Conservation (phyloP, 2,797 vertebrate genomes). For the Dipus sagitta region DNA sequence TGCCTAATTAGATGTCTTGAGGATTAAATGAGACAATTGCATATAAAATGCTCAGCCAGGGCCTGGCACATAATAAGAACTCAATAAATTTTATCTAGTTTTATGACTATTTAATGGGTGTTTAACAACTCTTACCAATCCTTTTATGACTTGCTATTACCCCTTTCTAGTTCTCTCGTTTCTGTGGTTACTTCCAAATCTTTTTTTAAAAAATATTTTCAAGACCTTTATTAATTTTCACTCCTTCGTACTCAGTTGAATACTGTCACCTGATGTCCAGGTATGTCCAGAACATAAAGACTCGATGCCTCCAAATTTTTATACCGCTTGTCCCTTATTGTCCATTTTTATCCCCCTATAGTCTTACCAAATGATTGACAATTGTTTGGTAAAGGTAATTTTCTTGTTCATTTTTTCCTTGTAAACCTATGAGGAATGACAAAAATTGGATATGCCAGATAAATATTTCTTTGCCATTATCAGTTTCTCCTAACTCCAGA, state of each 20-base stretch:
- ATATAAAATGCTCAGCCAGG: conserved; percentile 59
- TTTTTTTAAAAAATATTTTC: conserved; percentile 12
- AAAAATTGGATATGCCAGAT: not conserved
- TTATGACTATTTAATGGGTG: conserved; percentile 61
- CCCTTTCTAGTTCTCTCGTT: conserved; percentile 29
- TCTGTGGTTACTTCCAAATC: not conserved
- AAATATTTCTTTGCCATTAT: not conserved
- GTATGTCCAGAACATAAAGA: conserved; percentile 55
- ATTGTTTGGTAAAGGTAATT: not conserved
- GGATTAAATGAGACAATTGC: conserved; percentile 65
- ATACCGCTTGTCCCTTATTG: not conserved
- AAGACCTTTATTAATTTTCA: not conserved
- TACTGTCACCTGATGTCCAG: conserved; percentile 16
- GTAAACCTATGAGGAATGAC: not conserved
- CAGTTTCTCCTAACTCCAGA: not conserved
- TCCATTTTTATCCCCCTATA: not conserved
- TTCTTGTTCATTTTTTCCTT: not conserved
- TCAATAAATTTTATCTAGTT: conserved; percentile 70
- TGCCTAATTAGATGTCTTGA: conserved; percentile 63
- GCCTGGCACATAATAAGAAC: conserved; percentile 57
- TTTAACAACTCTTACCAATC: conserved; percentile 29
- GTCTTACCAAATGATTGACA: not conserved
- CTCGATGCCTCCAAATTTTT: not conserved
- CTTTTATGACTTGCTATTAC: conserved; percentile 39
- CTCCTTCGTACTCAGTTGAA: not conserved